These are phyloP conservation scores for Caerostris extrusa DNA, from an alignment of 1,140 invertebrate species.

Conservation along the genomic window DNA sequence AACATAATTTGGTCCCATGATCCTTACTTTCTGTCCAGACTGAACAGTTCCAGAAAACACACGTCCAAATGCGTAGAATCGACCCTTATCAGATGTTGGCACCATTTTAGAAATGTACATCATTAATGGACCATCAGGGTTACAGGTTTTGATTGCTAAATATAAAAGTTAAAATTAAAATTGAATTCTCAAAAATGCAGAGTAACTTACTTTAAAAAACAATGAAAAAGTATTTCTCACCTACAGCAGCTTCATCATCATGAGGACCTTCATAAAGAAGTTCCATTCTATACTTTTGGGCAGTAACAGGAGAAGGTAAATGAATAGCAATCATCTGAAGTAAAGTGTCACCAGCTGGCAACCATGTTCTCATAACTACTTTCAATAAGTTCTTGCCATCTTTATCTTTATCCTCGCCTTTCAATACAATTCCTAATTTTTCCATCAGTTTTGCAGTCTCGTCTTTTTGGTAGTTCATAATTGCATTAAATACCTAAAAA, in stretches of 20 bases:
- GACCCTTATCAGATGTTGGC: slow-evolving; percentile 99
- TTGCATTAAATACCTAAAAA: slow-evolving; percentile 92
- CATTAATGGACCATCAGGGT: slow-evolving; percentile 98
- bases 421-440: slow-evolving; percentile 95
- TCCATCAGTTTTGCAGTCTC: slow-evolving; percentile 92
- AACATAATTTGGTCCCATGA: slow-evolving; percentile 98
- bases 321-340: slow-evolving; percentile 99
- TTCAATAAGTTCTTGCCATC: slow-evolving; percentile 95
- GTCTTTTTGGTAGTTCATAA: slow-evolving; percentile 99
- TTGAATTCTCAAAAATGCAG: not conserved
- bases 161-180: not conserved
- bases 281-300: slow-evolving; percentile 99
- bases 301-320: slow-evolving; percentile 98
- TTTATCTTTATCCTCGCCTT: slow-evolving; percentile 97
- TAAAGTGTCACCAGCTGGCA: slow-evolving; percentile 99
- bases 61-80: slow-evolving; percentile 99
- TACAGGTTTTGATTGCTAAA: slow-evolving; percentile 90
- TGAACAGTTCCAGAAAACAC: slow-evolving; percentile 98
- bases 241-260: slow-evolving; percentile 97
- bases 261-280: slow-evolving; percentile 99
- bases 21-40: slow-evolving; percentile 97
- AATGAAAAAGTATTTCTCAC: slow-evolving; percentile 81
- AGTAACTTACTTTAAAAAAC: not conserved
- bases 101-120: slow-evolving; percentile 99
- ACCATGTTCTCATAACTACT: slow-evolving; percentile 99